Conservation (phyloP, 35 echinoderm and acorn worm species). For the Strongylocentrotus purpuratus region DNA sequence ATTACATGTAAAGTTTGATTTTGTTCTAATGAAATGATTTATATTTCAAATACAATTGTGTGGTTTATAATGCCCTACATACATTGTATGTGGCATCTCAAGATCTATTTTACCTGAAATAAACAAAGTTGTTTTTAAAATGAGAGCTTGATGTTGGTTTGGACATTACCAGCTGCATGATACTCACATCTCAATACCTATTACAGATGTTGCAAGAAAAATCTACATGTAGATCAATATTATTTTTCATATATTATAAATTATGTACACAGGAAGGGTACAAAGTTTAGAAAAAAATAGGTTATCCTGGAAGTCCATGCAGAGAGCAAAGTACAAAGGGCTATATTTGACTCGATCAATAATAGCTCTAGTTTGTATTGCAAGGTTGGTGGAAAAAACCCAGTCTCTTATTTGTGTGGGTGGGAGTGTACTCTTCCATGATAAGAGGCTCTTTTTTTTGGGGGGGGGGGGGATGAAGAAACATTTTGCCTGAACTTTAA, state of each 20-base stretch:
- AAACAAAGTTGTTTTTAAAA: not conserved
- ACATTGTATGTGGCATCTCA: too few species aligned
- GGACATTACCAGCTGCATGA: not conserved
- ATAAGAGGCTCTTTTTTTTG: not conserved
- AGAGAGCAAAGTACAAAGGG: not conserved
- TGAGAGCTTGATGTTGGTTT: not conserved
- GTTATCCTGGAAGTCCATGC: not conserved
- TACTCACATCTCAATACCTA: not conserved
- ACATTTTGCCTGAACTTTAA: not conserved
- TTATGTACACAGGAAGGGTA: not conserved
- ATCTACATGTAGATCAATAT: not conserved
- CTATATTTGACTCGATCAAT: not conserved
- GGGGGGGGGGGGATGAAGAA: not conserved
- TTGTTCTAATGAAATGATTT: too few species aligned
- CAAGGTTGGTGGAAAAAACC: conserved; percentile 5
- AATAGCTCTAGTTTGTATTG: not conserved
- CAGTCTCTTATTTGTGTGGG: not conserved
- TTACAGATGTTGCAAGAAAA: not conserved
- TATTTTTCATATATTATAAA: not conserved
- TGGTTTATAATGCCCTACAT: too few species aligned
- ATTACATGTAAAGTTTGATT: too few species aligned
- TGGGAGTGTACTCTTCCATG: not conserved
- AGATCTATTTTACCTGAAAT: not conserved
- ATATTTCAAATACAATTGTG: too few species aligned
- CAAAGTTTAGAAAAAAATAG: not conserved